Conservation (phyloP, 2,888 invertebrate species). For the Salpingus planirostris region DNA sequence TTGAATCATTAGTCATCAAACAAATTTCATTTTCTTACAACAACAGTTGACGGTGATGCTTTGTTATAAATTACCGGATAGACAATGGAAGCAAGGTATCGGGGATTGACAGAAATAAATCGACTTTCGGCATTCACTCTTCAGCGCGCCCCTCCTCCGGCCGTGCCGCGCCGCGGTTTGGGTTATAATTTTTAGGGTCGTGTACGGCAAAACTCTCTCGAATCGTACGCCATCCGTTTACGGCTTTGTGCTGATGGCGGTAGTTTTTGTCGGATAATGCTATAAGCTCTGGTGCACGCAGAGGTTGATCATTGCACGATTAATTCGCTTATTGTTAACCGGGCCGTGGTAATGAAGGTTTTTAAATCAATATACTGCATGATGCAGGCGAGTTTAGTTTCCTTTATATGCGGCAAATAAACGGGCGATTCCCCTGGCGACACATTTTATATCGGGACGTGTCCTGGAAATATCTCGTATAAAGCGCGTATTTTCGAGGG, state of each 20-base stretch:
- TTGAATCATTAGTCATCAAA: conserved; percentile 11
- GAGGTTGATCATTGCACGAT: conserved; percentile 4
- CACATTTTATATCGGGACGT: too few species aligned
- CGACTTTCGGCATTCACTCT: too few species aligned
- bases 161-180: too few species aligned
- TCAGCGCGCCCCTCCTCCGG: too few species aligned
- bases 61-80: conserved; percentile 8
- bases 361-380: conserved; percentile 7
- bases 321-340: conserved; percentile 3
- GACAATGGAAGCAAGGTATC: conserved; percentile 10
- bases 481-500: too few species aligned
- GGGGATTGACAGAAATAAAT: too few species aligned
- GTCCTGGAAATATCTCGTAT: too few species aligned
- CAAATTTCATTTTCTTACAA: conserved; percentile 11
- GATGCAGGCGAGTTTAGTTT: background rate
- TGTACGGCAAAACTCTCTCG: too few species aligned
- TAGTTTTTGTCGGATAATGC: conserved; percentile 7
- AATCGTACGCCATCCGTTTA: too few species aligned
- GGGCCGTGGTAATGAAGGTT: conserved; percentile 4
- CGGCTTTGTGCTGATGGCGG: too few species aligned
- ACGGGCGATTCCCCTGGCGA: too few species aligned
- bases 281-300: background rate
- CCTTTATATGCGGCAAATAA: conserved; percentile 11
- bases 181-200: too few species aligned
- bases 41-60: conserved; percentile 9